Conservation (phyloP, 1,140 invertebrate genomes). For the Bombus turneri region DNA sequence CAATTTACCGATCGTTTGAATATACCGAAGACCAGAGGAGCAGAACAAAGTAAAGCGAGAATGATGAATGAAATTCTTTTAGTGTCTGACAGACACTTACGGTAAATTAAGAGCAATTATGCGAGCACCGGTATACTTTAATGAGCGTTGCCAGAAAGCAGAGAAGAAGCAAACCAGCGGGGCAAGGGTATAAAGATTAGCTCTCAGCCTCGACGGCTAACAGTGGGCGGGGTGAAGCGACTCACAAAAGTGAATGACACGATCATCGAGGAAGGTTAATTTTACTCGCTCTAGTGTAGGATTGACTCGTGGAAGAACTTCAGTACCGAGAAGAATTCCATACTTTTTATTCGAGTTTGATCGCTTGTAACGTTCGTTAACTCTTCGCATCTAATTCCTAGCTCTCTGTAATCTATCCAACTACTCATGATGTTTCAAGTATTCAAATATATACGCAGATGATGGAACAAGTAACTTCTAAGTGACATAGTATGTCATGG, state of each 20-base stretch:
- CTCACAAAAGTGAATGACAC: slow-evolving; percentile 74
- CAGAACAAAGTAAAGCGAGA: slow-evolving; percentile 6
- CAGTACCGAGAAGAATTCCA: background rate
- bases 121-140: slow-evolving; percentile 70
- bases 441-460: too few relatives aligned
- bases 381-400: too few relatives aligned
- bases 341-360: background rate
- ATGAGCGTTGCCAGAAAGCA: slow-evolving; percentile 48
- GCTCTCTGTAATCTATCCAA: too few relatives aligned
- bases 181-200: slow-evolving; percentile 50
- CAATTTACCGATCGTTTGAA: background rate
- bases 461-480: too few relatives aligned
- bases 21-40: background rate
- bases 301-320: background rate
- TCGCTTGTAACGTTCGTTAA: background rate
- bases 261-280: slow-evolving; percentile 68
- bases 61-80: slow-evolving; percentile 65
- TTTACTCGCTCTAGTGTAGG: slow-evolving; percentile 38
- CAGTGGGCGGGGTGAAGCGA: slow-evolving; percentile 67
- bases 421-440: too few relatives aligned
- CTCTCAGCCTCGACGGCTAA: slow-evolving; percentile 37
- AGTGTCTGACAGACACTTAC: slow-evolving; percentile 67
- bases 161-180: background rate
- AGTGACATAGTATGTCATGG: too few relatives aligned
- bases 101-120: slow-evolving; percentile 77